Evolutionary conservation across 2,797 vertebrate genomes (phyloP).

Genomic region (Poecilia wingei): DNA sequence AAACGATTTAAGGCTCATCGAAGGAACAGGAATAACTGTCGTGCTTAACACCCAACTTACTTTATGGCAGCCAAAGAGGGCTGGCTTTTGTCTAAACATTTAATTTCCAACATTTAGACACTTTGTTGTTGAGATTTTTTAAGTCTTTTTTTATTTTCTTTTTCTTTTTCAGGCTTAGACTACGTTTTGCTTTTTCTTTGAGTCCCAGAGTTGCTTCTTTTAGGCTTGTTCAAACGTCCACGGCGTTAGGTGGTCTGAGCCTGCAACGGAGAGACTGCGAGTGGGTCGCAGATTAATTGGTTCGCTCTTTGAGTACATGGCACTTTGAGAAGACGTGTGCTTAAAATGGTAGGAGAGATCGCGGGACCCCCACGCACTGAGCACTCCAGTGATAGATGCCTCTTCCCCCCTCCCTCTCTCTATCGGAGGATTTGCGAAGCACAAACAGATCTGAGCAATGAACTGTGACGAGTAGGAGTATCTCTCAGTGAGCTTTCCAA

Average conservation of each 20-base stretch:
- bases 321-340: constrained; percentile 73
- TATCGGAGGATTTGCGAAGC: constrained; percentile 81
- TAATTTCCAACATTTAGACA: not conserved
- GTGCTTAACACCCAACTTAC: constrained; percentile 51
- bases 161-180: not conserved
- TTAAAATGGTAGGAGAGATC: constrained; percentile 75
- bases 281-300: constrained; percentile 72
- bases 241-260: constrained; percentile 47
- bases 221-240: constrained; percentile 11
- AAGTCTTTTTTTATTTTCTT: not conserved
- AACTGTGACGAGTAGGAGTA: constrained; percentile 79
- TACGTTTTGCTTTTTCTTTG: not conserved
- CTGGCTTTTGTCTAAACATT: constrained; percentile 3
- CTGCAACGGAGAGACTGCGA: constrained; percentile 45
- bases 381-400: constrained; percentile 75
- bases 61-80: constrained; percentile 41
- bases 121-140: constrained; percentile 16
- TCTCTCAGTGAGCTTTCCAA: constrained; percentile 67
- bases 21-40: constrained; percentile 59
- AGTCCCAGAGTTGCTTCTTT: constrained; percentile 10
- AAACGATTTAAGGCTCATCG: constrained; percentile 73
- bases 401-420: constrained; percentile 49
- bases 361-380: constrained; percentile 63
- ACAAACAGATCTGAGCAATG: constrained; percentile 83
- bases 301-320: constrained; percentile 67